These are phyloP conservation scores for Chydorus sphaericus DNA, from an alignment of 2,888 invertebrate species.

Conservation along the genomic window DNA sequence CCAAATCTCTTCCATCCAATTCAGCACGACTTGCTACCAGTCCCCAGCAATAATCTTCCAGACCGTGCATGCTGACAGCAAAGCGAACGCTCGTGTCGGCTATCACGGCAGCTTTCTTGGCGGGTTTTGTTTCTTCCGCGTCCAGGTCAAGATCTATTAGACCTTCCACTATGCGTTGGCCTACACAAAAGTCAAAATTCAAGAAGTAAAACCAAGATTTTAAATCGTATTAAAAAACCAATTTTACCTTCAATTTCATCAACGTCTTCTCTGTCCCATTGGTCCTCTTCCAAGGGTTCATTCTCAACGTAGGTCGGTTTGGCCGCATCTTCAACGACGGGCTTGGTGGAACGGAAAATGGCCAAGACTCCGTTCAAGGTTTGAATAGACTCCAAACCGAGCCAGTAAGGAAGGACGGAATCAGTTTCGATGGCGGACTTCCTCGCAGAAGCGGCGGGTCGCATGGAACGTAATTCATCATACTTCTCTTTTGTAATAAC, in stretches of 20 bases:
- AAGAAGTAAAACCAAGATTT: neutral
- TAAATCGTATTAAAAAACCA: neutral
- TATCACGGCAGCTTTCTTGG: neutral
- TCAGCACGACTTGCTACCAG: too few species aligned
- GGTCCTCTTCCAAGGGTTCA: neutral
- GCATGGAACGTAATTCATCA: neutral
- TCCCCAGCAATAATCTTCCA: too few species aligned
- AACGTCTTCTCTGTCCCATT: slow-evolving; percentile 13
- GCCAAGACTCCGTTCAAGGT: too few species aligned
- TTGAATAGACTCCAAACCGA: neutral
- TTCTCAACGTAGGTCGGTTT: neutral
- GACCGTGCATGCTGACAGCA: too few species aligned
- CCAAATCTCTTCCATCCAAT: neutral
- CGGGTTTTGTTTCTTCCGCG: neutral
- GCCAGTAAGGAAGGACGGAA: neutral
- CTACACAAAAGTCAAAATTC: too few species aligned
- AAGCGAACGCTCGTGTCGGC: neutral
- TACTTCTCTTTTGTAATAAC: neutral
- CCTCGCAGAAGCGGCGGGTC: too few species aligned
- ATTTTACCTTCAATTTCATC: slow-evolving; percentile 5
- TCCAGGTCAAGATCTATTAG: too few species aligned
- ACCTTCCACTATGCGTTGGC: neutral
- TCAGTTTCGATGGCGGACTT: too few species aligned
- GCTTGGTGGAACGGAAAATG: too few species aligned
- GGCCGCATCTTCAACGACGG: neutral